phyloP scores from a whole-genome alignment of 2,888 invertebrate genomes.

The Papilio protenor region DNA sequence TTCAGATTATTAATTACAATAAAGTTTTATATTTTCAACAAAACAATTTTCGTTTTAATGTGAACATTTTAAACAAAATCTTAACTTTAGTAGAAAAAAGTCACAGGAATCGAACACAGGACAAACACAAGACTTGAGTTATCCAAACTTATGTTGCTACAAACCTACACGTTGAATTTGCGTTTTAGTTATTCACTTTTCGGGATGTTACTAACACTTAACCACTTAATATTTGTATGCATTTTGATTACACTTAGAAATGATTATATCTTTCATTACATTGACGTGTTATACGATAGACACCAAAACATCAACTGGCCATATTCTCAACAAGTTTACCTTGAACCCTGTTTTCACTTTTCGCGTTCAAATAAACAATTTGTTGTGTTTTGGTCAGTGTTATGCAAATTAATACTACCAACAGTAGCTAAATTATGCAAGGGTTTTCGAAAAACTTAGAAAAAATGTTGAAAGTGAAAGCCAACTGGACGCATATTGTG shows the following conservation, averaged over 20 bases:
- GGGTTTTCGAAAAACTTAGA: slow-evolving; percentile 74
- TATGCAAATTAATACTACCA: slow-evolving; percentile 77
- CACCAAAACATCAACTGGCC: slow-evolving; percentile 73
- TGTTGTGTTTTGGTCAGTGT: slow-evolving; percentile 74
- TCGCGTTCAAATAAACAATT: slow-evolving; percentile 74
- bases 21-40: background rate
- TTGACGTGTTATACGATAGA: slow-evolving; percentile 71
- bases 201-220: background rate
- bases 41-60: background rate
- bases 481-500: slow-evolving; percentile 77
- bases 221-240: background rate
- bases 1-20: too few relatives aligned
- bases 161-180: background rate
- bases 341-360: slow-evolving; percentile 82
- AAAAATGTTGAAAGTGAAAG: slow-evolving; percentile 80
- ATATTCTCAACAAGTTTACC: slow-evolving; percentile 59
- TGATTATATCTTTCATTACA: background rate
- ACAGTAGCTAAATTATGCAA: slow-evolving; percentile 77
- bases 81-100: background rate
- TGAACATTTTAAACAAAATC: background rate
- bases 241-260: background rate
- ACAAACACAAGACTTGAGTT: background rate
- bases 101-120: background rate
- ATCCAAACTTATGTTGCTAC: background rate
- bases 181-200: background rate